Percentiles rank a stretch among this genome's conserved stretches.
Conservation (phyloP, 2,797 vertebrate species). For the Gymnocypris eckloni region DNA sequence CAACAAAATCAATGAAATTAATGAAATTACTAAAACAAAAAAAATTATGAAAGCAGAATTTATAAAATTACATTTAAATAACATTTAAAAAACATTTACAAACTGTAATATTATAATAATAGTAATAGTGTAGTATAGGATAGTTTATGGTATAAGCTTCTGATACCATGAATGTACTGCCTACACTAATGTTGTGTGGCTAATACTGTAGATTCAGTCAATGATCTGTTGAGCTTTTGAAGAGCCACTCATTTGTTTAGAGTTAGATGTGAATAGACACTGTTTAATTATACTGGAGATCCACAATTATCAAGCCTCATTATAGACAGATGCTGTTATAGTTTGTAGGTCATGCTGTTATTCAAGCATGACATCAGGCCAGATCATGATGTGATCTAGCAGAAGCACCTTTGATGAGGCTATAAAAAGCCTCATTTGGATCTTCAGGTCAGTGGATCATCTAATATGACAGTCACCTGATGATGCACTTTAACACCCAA, state of each 20-base stretch:
- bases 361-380: constrained; percentile 60
- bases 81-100: background rate
- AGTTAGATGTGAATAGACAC: constrained; percentile 34
- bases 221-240: constrained; percentile 21
- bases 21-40: background rate
- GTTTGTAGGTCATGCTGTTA: constrained; percentile 59
- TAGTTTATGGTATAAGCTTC: background rate
- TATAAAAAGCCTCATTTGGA: constrained; percentile 53
- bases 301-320: constrained; percentile 39
- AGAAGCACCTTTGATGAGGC: constrained; percentile 43
- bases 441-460: background rate
- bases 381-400: constrained; percentile 64
- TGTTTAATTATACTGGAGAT: constrained; percentile 15
- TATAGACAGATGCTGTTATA: constrained; percentile 32
- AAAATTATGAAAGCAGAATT: background rate
- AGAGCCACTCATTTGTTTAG: constrained; percentile 19
- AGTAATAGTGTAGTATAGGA: background rate
- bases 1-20: background rate
- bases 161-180: background rate
- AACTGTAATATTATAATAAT: background rate
- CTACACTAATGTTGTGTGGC: background rate
- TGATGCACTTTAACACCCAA: background rate
- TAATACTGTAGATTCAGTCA: background rate
- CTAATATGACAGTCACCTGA: background rate
- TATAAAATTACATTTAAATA: background rate